Evolutionary conservation across 1,140 invertebrate species (phyloP).

Genomic region (Brachionus koreanus): DNA sequence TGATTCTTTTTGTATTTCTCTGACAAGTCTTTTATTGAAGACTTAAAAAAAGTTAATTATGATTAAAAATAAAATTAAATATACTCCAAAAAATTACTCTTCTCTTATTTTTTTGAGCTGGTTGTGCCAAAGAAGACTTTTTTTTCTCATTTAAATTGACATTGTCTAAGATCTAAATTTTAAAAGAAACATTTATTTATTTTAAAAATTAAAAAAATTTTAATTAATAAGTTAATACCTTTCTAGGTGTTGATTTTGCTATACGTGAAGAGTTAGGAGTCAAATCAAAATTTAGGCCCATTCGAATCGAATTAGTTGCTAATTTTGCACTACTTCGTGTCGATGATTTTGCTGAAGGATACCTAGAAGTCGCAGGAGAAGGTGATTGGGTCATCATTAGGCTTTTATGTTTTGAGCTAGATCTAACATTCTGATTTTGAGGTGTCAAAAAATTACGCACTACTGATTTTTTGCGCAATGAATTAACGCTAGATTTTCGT

Average conservation of each 20-base stretch:
- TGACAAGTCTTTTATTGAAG: neutral
- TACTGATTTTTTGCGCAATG: neutral
- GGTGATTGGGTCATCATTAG: neutral
- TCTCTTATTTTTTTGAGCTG: slow-evolving; percentile 5
- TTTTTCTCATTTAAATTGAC: neutral
- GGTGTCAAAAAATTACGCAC: slow-evolving; percentile 11
- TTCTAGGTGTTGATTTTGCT: neutral
- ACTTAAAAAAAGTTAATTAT: neutral
- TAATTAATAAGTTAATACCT: neutral
- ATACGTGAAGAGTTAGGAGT: neutral
- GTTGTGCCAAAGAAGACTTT: neutral
- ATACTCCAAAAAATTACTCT: neutral
- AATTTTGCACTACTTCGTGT: neutral
- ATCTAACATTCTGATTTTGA: neutral
- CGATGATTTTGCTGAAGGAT: neutral
- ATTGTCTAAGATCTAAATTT: neutral
- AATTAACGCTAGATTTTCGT: neutral
- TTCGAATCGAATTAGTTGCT: neutral
- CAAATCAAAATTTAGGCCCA: neutral
- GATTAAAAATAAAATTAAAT: neutral
- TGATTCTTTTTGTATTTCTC: slow-evolving; percentile 7
- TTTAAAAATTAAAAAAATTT: neutral
- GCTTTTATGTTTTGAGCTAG: neutral
- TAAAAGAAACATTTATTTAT: neutral
- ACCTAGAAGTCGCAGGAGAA: neutral